These are phyloP conservation scores for Scaptomyza tumidula DNA, from an alignment of 2,888 invertebrate genomes.

Conservation along the genomic window DNA sequence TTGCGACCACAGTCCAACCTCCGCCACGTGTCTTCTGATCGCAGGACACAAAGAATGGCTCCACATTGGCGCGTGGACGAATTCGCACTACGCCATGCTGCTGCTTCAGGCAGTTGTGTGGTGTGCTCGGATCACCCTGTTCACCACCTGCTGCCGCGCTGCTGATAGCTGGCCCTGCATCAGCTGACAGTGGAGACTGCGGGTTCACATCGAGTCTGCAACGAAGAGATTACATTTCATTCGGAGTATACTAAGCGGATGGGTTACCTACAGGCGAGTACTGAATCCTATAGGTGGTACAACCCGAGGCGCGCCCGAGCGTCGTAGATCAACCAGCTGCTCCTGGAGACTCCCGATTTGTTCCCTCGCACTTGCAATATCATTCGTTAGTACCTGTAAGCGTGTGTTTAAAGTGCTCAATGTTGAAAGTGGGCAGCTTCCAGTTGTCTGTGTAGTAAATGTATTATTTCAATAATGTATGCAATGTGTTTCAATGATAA, in stretches of 20 bases:
- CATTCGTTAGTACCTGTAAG: conserved; percentile 51
- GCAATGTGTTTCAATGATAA: too few species aligned
- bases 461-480: too few species aligned
- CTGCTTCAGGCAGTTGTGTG: conserved; percentile 57
- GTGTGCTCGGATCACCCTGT: conserved; percentile 28
- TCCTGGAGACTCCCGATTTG: conserved; percentile 63
- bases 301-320: conserved; percentile 9
- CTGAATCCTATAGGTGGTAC: conserved; percentile 16
- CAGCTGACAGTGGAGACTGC: not conserved
- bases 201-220: conserved; percentile 39
- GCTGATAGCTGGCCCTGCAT: not conserved
- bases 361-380: conserved; percentile 43
- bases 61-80: conserved; percentile 21
- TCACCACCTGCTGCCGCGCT: not conserved
- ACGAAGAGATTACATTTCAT: not conserved
- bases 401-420: conserved; percentile 52
- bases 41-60: conserved; percentile 66
- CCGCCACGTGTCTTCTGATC: conserved; percentile 62
- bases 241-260: too few species aligned
- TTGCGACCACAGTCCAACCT: conserved; percentile 62
- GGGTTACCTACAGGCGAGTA: conserved; percentile 44
- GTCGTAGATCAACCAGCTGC: conserved; percentile 57
- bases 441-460: conserved; percentile 28
- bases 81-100: conserved; percentile 63
- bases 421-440: conserved; percentile 45